A percentile compares a stretch with the other conserved stretches of the same genome.
Conservation (phyloP, 23 tunicate species). For the Halocynthia aurantium region DNA sequence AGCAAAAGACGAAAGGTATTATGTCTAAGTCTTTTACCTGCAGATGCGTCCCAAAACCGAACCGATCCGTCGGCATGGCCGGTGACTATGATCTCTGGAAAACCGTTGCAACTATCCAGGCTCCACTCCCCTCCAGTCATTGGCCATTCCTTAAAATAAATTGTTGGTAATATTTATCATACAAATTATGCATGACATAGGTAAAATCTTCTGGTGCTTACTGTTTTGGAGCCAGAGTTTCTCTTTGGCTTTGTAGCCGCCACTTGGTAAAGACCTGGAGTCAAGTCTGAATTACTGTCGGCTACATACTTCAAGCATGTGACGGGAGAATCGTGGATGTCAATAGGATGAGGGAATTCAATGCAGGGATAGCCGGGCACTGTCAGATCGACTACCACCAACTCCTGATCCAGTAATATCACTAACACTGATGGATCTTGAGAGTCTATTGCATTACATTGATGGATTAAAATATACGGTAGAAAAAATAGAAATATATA, state of each 20-base stretch:
- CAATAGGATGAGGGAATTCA: constrained; percentile 52
- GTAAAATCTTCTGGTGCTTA: neutral
- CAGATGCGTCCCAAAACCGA: constrained; percentile 82
- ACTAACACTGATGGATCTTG: constrained; percentile 75
- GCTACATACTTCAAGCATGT: constrained; percentile 56
- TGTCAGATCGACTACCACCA: constrained; percentile 69
- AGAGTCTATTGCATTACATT: constrained; percentile 19
- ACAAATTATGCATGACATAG: too few species aligned
- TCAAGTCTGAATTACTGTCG: constrained; percentile 41
- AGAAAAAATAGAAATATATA: too few species aligned
- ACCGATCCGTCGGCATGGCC: constrained; percentile 91
- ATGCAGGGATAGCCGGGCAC: constrained; percentile 67
- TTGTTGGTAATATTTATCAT: too few species aligned
- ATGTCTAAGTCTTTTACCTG: constrained; percentile 20
- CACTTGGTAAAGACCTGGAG: constrained; percentile 34
- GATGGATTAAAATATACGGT: too few species aligned
- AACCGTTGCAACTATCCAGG: constrained; percentile 26
- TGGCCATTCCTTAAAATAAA: constrained; percentile 56
- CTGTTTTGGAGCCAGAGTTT: neutral
- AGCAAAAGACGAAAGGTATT: neutral
- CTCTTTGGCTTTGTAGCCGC: constrained; percentile 23
- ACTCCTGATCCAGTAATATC: constrained; percentile 56
- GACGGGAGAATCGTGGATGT: constrained; percentile 85
- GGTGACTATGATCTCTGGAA: constrained; percentile 57
- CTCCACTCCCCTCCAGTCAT: constrained; percentile 58